Conservation (phyloP, 2,888 invertebrate species). For the Macaria liturata region DNA sequence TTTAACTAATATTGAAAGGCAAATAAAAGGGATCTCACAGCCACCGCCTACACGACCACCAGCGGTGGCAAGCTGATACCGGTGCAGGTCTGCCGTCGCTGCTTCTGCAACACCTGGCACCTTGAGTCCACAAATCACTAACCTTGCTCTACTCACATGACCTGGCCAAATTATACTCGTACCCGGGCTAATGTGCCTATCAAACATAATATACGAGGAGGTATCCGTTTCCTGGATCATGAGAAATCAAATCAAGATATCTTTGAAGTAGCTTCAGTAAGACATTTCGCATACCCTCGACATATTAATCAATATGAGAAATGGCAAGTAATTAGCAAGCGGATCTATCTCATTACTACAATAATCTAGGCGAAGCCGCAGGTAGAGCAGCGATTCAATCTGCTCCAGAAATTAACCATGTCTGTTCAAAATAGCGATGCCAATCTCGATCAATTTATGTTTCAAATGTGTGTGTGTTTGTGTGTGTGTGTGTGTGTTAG, state of each 20-base stretch:
- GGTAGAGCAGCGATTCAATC: conserved; percentile 12
- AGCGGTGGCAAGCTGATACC: too few species aligned
- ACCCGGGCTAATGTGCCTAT: too few species aligned
- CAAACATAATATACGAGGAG: too few species aligned
- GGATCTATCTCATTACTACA: conserved; percentile 17
- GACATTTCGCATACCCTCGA: not conserved
- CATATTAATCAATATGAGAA: conserved; percentile 8
- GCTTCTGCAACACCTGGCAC: too few species aligned
- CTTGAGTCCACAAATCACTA: too few species aligned
- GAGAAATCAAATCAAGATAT: not conserved
- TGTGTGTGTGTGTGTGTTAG: conserved; percentile 4
- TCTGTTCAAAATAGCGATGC: conserved; percentile 18
- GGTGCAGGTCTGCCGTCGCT: too few species aligned
- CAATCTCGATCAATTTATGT: conserved; percentile 29
- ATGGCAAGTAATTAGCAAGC: conserved; percentile 6
- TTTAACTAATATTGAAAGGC: too few species aligned
- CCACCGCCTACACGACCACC: too few species aligned
- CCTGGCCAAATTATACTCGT: too few species aligned
- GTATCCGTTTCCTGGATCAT: too few species aligned
- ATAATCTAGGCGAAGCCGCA: conserved; percentile 4
- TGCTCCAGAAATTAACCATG: conserved; percentile 17
- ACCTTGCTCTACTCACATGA: too few species aligned
- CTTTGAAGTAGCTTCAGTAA: not conserved
- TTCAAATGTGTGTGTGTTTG: conserved; percentile 25
- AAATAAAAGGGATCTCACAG: too few species aligned